Conservation (phyloP, 2,113 vertebrate species). For the Microtus richardsoni region DNA sequence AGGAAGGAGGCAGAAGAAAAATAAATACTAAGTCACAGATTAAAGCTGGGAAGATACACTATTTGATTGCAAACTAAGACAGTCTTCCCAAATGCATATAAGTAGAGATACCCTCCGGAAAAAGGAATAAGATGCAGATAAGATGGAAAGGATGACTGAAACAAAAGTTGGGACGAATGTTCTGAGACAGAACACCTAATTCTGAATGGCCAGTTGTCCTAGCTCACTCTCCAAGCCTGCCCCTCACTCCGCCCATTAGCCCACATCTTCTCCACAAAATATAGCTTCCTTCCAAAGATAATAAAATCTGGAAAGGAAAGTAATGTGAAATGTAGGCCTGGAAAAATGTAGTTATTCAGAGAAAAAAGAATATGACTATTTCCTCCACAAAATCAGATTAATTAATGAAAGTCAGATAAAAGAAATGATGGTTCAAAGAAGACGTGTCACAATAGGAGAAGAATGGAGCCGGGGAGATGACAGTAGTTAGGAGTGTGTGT, state of each 20-base stretch:
- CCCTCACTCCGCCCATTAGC: neutral
- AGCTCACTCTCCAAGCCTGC: neutral
- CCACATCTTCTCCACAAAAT: neutral
- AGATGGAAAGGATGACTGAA: neutral
- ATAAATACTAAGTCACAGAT: neutral
- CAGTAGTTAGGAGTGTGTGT: neutral
- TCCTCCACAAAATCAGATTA: constrained; percentile 27
- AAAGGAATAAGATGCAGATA: neutral
- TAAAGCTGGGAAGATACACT: neutral
- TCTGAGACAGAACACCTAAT: neutral
- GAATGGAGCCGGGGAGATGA: neutral
- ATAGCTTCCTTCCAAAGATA: neutral
- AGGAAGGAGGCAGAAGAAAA: neutral
- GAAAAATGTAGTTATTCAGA: neutral
- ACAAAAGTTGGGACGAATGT: neutral
- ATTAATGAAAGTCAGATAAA: neutral
- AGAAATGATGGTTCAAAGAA: neutral
- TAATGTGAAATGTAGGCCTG: neutral
- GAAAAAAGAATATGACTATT: neutral
- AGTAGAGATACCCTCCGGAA: neutral
- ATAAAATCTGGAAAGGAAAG: constrained; percentile 1
- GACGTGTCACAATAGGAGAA: neutral
- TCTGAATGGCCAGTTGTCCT: neutral
- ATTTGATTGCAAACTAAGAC: neutral
- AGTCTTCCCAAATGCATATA: neutral